Conservation (phyloP, 2,113 vertebrate species). For the human (Homo sapiens) region GRCh38 chr6:39894001-39894500, state of each 20-base stretch:
- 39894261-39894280: slow-evolving; percentile 47
- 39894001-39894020: slow-evolving; percentile 33
- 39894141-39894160: slow-evolving; percentile 38
- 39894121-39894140: slow-evolving; percentile 25
- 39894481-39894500: not conserved
- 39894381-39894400: not conserved
- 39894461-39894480: not conserved
- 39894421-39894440: not conserved
- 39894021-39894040: slow-evolving; percentile 15
- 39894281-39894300: slow-evolving; percentile 57
- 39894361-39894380: not conserved
- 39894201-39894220: not conserved
- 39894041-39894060: slow-evolving; percentile 7
- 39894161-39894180: not conserved
- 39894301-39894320: slow-evolving; percentile 11
- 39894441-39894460: not conserved
- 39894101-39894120: not conserved
- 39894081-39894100: slow-evolving; percentile 1
- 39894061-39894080: slow-evolving; percentile 34
- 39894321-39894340: not conserved
- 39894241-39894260: slow-evolving; percentile 67
- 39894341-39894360: slow-evolving; percentile 11
- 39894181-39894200: not conserved
- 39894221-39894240: slow-evolving; percentile 56
- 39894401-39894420: not conserved